Percentiles rank a stretch among this genome's conserved stretches.
These are phyloP conservation scores for Tetragnatha montana DNA, from an alignment of 2,888 invertebrate genomes.

Conservation along the genomic window DNA sequence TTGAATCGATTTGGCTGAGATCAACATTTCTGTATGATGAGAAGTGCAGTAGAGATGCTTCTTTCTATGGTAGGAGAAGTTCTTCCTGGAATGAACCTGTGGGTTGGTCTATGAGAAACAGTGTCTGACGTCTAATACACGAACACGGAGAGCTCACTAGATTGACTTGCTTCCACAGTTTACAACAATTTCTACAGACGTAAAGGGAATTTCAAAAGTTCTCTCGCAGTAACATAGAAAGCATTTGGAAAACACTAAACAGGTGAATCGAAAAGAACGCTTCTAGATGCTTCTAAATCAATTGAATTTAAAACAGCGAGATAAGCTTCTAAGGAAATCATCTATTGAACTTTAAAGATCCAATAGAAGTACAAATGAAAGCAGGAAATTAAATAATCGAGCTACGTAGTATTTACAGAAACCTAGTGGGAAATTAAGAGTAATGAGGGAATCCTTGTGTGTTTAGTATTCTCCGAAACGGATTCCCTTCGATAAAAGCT, in stretches of 20 bases:
- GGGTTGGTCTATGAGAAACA: background rate
- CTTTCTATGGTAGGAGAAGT: background rate
- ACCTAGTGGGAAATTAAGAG: background rate
- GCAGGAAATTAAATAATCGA: background rate
- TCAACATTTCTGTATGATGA: background rate
- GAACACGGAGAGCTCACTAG: background rate
- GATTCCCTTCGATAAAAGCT: background rate
- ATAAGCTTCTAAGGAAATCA: background rate
- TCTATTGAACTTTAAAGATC: background rate
- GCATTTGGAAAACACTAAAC: background rate
- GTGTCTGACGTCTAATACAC: background rate
- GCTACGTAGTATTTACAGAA: background rate
- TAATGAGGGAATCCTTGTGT: background rate
- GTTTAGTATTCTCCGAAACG: background rate
- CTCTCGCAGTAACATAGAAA: background rate
- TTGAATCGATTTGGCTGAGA: background rate
- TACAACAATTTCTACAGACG: slow-evolving; percentile 1
- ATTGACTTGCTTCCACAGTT: background rate
- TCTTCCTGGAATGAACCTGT: background rate
- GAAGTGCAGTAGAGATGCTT: background rate
- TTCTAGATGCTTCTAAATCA: background rate
- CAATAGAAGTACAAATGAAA: background rate
- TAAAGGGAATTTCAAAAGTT: background rate
- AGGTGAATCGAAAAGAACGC: background rate
- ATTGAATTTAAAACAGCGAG: background rate